Evolutionary conservation across 2,888 invertebrate genomes (phyloP).

Genomic region (Mamestra brassicae): DNA sequence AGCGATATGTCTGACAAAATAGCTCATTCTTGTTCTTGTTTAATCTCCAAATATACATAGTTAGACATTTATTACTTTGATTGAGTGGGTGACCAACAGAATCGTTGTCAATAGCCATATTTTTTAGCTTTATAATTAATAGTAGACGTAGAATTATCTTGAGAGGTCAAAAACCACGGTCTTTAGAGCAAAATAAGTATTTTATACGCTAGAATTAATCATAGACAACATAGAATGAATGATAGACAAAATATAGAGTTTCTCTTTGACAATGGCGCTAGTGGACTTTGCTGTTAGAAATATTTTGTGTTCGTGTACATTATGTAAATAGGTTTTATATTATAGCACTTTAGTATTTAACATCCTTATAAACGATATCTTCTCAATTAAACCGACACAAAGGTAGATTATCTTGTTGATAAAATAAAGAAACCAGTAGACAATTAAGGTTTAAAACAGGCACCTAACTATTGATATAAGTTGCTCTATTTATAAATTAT

Average conservation of each 20-base stretch:
- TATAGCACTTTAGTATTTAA: constrained; percentile 17
- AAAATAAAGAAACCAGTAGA: background rate
- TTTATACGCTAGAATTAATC: constrained; percentile 37
- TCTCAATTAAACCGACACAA: background rate
- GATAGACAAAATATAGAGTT: constrained; percentile 29
- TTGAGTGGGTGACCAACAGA: constrained; percentile 23
- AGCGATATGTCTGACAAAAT: too few relatives aligned
- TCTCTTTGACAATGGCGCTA: constrained; percentile 29
- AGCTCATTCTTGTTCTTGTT: too few relatives aligned
- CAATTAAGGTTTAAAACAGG: constrained; percentile 6
- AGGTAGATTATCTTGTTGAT: background rate
- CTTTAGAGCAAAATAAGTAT: constrained; percentile 26
- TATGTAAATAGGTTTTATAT: constrained; percentile 48
- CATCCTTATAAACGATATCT: background rate
- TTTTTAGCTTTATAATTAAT: constrained; percentile 60
- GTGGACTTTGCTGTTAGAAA: constrained; percentile 28
- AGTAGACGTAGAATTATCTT: constrained; percentile 28
- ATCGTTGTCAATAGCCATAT: constrained; percentile 53
- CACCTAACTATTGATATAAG: background rate
- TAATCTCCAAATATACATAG: too few relatives aligned
- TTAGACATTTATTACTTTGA: background rate
- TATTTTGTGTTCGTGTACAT: constrained; percentile 35
- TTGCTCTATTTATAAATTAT: constrained; percentile 3
- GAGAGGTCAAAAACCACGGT: constrained; percentile 6
- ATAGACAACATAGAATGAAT: constrained; percentile 29